Base-by-base conservation (phyloP, 1,140 invertebrate species). In the Anastatus disparis region DNA sequence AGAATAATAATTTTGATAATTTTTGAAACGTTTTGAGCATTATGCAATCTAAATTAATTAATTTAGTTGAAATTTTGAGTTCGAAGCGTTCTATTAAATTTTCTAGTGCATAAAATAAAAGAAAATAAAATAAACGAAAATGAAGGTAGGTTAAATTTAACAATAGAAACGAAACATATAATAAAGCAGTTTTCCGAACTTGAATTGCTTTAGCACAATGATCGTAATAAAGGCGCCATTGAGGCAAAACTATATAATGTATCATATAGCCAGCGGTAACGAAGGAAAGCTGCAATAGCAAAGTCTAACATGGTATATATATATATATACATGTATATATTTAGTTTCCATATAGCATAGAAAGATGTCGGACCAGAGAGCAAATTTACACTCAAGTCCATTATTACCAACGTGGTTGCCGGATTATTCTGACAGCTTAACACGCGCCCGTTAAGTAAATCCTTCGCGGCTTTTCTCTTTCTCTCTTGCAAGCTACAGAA, bases 361-460 rank as follows among this genome's bases (percentile, higher is more conserved):
- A 44, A 56, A 66, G 26, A 56, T 12, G 13, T 29, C 15, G 48
- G 29, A 38, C 15, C 20, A 58, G 3, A 0, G 22, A 75, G 77
- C 69, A 78, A 77, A 78, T 81, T 79, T 80, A 72, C 76, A 75
- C 78, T 77, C 62, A 71, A 79, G 76, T 78, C 77, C 77, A 81
- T 82, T 81, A 82, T 80, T 79, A 79, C 75, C 75, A 61, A 67
- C 70, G 74, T 74, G 9, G 24, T 27, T 72, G 71, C 73, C 75
- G 76, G 79, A 78, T 82, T 82, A 81, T 80, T 78, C 78, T 78
- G 78, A 82, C 79, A 80, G 78, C 70, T 81, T 81, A 81, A 80
- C 78, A 76, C 77, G 80, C 76, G 62, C 74, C 70, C 74, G 81
- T 78, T 81, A 82, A 81, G 79, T 80, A 82, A 82, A 82, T 82